Conservation (phyloP, 2,797 vertebrate species). For the Parauchenoglanis punctatus region DNA sequence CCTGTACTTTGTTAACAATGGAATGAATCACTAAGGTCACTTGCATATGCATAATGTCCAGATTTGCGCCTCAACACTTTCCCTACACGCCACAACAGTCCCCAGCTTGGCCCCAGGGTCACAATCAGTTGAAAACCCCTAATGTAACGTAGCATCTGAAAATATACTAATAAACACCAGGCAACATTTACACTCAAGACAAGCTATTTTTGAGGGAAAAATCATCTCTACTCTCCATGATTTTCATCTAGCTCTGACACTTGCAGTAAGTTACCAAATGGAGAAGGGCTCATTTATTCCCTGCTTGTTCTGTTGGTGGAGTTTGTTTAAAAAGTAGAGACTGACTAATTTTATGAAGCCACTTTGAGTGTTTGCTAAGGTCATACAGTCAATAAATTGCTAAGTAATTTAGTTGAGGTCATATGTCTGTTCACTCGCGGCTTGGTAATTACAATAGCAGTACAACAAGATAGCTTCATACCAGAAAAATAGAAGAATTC, state of each 20-base stretch:
- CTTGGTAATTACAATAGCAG: neutral
- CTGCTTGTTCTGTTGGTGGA: neutral
- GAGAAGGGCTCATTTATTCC: neutral
- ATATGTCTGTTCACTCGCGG: neutral
- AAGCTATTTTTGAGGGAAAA: too few relatives aligned
- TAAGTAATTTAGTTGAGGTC: neutral
- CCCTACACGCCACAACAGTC: too few relatives aligned
- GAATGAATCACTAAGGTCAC: too few relatives aligned
- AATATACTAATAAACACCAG: neutral
- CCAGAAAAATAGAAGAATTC: too few relatives aligned
- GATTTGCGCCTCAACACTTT: too few relatives aligned
- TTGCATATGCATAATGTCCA: too few relatives aligned
- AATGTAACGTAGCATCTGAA: neutral
- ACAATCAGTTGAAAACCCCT: too few relatives aligned
- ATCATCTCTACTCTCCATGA: neutral
- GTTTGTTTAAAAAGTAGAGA: neutral
- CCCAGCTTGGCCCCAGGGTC: too few relatives aligned
- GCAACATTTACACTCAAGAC: neutral
- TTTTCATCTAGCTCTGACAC: neutral
- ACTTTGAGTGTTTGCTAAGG: too few relatives aligned
- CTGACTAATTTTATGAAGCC: neutral
- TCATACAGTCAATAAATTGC: neutral
- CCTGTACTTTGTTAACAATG: too few relatives aligned
- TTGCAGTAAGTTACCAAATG: neutral
- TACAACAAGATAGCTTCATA: neutral